Conservation (phyloP, 2,888 invertebrate genomes). For the Camptogramma bilineatum region DNA sequence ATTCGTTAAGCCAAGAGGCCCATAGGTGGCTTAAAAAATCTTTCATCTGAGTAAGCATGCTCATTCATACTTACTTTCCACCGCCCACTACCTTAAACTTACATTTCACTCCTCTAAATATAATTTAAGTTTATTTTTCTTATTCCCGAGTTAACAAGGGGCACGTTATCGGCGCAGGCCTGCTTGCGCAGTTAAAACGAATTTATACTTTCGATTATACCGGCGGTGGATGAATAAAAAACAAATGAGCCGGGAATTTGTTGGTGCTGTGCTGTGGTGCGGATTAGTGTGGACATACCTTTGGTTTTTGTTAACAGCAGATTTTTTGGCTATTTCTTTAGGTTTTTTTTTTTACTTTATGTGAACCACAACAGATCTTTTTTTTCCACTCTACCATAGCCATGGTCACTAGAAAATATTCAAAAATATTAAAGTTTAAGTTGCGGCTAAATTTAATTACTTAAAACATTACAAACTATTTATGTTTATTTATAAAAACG, state of each 20-base stretch:
- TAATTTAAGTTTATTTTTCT: conserved; percentile 81
- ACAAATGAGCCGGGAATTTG: conserved; percentile 84
- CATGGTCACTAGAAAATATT: no score
- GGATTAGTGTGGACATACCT: conserved; percentile 54
- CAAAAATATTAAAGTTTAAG: no score
- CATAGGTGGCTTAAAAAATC: no score
- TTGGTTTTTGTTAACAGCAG: background rate
- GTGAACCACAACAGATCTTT: no score
- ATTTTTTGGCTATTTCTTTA: background rate
- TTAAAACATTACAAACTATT: no score
- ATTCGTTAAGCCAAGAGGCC: no score
- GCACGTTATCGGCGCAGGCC: conserved; percentile 72
- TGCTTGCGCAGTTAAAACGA: conserved; percentile 73
- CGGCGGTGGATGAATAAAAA: conserved; percentile 80
- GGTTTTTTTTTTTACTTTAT: no score
- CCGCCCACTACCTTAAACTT: conserved; percentile 50
- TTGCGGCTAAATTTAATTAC: no score
- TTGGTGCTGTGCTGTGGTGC: conserved; percentile 73
- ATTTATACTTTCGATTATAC: conserved; percentile 85
- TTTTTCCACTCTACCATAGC: no score
- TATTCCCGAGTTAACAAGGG: conserved; percentile 79
- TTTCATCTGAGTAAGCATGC: no score
- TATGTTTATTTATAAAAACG: no score
- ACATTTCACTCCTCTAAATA: conserved; percentile 72
- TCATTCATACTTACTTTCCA: background rate